Evolutionary conservation across 2,113 vertebrate species (phyloP).

Genomic region (Geococcyx californianus): DNA sequence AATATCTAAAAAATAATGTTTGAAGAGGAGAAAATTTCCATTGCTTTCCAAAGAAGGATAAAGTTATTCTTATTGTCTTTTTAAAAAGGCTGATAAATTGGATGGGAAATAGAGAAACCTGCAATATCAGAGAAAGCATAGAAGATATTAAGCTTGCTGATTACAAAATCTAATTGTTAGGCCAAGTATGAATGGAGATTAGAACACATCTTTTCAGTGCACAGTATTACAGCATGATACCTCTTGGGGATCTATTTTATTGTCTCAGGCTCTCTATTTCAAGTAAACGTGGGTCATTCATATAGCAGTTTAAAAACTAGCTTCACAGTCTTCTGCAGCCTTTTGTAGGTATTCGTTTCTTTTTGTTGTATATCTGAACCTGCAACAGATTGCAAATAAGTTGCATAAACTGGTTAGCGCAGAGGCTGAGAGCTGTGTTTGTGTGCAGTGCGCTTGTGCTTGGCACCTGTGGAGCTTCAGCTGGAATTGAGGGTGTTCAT

Average conservation of each 20-base stretch:
- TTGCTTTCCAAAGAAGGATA: neutral
- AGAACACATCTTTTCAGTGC: neutral
- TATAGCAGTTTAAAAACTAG: neutral
- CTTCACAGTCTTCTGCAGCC: neutral
- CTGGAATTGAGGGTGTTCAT: neutral
- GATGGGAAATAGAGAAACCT: neutral
- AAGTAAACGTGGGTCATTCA: neutral
- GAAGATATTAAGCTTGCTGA: neutral
- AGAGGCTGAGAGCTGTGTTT: neutral
- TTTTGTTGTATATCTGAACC: neutral
- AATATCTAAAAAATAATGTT: neutral
- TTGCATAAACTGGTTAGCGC: rapidly evolving
- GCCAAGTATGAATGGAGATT: neutral
- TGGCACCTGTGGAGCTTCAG: neutral
- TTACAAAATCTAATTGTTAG: neutral
- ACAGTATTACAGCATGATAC: neutral
- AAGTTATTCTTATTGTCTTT: neutral
- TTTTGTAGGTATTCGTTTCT: neutral
- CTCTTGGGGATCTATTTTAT: neutral
- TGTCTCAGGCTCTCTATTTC: neutral
- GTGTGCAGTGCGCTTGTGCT: neutral
- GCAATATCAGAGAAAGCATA: neutral
- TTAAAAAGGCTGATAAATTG: neutral
- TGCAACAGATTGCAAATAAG: neutral
- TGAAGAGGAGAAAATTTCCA: neutral